Evolutionary conservation across 2,113 vertebrate genomes (phyloP).

Genomic region (Podarcis muralis): DNA sequence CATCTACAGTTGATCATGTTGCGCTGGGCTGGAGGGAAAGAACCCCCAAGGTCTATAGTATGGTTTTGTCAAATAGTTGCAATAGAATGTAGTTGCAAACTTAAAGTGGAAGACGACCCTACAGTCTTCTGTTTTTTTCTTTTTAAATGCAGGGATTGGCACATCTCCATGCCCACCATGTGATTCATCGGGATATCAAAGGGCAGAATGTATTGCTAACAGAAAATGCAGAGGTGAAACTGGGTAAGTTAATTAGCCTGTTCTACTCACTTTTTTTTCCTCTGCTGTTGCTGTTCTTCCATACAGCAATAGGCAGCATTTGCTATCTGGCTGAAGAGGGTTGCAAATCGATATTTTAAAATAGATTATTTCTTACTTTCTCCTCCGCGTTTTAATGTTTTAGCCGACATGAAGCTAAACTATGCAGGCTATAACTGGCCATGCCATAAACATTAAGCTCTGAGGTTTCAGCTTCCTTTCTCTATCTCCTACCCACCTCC

Average conservation of each 20-base stretch:
- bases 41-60: fast-evolving
- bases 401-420: background rate
- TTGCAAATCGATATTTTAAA: background rate
- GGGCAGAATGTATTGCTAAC: conserved; percentile 98
- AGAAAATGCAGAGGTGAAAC: conserved; percentile 97
- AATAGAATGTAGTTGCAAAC: background rate
- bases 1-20: fast-evolving
- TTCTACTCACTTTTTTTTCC: conserved; percentile 1
- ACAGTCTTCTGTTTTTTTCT: background rate
- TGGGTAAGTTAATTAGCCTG: conserved; percentile 78
- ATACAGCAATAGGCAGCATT: background rate
- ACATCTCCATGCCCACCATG: conserved; percentile 96
- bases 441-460: background rate
- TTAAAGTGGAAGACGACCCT: background rate
- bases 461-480: background rate
- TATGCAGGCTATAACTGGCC: background rate
- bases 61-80: background rate
- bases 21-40: background rate
- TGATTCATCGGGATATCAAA: conserved; percentile 98
- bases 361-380: background rate
- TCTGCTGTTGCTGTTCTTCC: background rate
- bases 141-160: conserved; percentile 84
- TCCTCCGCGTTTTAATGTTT: background rate
- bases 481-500: background rate
- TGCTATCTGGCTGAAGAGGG: background rate